phyloP scores from a whole-genome alignment of 2,797 vertebrate species.

The Morus bassanus region DNA sequence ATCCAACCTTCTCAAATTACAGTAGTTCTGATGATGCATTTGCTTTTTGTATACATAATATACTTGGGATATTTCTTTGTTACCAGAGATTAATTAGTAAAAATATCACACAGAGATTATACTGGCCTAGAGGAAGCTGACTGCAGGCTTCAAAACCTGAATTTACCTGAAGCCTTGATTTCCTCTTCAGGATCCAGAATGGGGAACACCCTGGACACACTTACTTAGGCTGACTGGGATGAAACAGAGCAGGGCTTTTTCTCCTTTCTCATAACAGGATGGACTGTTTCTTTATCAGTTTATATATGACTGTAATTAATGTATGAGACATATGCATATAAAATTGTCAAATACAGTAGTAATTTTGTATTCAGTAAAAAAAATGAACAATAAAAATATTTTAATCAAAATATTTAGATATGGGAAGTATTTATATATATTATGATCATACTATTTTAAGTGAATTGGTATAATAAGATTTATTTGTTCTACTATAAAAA shows the following conservation, averaged over 20 bases:
- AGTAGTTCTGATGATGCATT: not conserved
- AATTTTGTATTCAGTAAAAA: not conserved
- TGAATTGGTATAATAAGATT: not conserved
- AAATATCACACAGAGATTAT: not conserved
- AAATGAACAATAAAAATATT: accelerated
- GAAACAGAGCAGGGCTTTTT: not conserved
- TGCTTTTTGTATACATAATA: not conserved
- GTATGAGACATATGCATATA: not conserved
- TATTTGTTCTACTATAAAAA: not conserved
- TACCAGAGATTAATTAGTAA: not conserved
- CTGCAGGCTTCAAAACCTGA: not conserved
- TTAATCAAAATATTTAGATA: not conserved
- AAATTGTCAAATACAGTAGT: not conserved
- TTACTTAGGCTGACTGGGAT: not conserved
- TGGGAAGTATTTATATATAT: not conserved
- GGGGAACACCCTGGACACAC: not conserved
- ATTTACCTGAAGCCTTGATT: not conserved
- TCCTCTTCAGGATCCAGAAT: not conserved
- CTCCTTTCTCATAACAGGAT: not conserved
- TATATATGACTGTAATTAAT: not conserved
- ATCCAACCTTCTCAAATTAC: not conserved
- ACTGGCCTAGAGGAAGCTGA: not conserved
- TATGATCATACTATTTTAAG: not conserved
- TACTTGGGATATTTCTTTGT: not conserved
- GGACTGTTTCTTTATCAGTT: not conserved